Evolutionary conservation across 1,140 invertebrate species (phyloP).

Genomic region (Drosophila kohkoa): DNA sequence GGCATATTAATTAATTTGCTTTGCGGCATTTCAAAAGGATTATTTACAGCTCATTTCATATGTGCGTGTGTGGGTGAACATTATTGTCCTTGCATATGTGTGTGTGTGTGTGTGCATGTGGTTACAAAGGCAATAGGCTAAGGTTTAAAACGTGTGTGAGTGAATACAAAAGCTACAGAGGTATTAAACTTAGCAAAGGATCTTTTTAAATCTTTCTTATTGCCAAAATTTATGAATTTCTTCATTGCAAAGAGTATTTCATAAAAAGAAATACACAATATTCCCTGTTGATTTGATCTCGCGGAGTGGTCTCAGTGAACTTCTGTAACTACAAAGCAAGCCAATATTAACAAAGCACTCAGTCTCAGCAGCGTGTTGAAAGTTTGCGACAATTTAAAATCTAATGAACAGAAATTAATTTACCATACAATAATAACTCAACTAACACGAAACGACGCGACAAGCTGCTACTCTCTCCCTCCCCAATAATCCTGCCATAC

Average conservation of each 20-base stretch:
- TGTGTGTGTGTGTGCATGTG: conserved; percentile 17
- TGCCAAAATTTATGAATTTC: too few relatives aligned
- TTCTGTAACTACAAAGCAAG: neutral
- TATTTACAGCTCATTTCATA: conserved; percentile 64
- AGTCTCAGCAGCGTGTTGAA: conserved; percentile 55
- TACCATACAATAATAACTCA: conserved; percentile 80
- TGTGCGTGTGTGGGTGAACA: conserved; percentile 20
- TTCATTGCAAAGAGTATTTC: too few relatives aligned
- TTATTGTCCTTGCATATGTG: neutral
- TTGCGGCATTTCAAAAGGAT: conserved; percentile 79
- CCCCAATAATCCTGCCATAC: neutral
- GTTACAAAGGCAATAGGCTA: conserved; percentile 16
- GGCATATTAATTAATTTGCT: conserved; percentile 83
- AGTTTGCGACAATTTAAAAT: conserved; percentile 76
- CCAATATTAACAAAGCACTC: conserved; percentile 26
- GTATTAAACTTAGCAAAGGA: conserved; percentile 2
- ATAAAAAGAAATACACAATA: too few relatives aligned
- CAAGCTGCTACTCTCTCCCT: conserved; percentile 50
- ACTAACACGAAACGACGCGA: conserved; percentile 66
- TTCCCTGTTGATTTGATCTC: too few relatives aligned
- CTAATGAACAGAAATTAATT: conserved; percentile 83
- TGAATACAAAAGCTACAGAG: neutral
- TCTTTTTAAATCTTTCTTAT: too few relatives aligned
- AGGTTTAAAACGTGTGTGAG: neutral
- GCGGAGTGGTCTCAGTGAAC: neutral